Base-by-base conservation (phyloP, 2,888 invertebrate genomes). In the Trypoxylon attenuatum region DNA sequence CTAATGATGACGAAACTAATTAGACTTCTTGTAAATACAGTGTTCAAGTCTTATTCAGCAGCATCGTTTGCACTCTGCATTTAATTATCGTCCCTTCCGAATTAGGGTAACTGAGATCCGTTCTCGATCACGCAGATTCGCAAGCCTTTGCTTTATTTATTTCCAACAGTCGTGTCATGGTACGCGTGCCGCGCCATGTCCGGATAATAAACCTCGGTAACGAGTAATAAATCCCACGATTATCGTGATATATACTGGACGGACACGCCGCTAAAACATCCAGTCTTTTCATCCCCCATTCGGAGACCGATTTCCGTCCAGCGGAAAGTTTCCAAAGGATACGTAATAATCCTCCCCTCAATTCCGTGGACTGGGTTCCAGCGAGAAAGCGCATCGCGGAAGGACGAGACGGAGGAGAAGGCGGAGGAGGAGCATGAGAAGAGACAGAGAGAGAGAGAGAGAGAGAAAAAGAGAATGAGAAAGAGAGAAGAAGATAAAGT, bases 281-380 rank as follows among this genome's bases (percentile, higher is more conserved):
- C 73, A 61, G 63, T 66, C 63, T 55, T 66, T 66, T 69, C 66
- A 56, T 55, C 51, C 45, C 53, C 58, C 43, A 58, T 54, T 59
- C 59, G 49, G n/a, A 41, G 22, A 52, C 64, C 56, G 61, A 75
- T 64, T 63, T 58, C 57, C 43, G 63, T 56, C 55, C 63, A 46
- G 52, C 33, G 50, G 63, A 68, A 71, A 73, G 51, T 73, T 71
- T 64, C 49, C 68, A 64, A 73, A 73, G 64, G 73, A 76, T 61
- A 63, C 66, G 69, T 76, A 76, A 76, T 73, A 76, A 73, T 76
- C 73, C 67, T 41, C 52, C 50, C 64, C 49, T 49, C 60, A 51
- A 55, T 65, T 73, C 56, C 53, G 51, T 47, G 21, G 58, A 25
- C 51, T 19, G 39, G 16, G 23, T 25, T 42, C 21, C 43, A 15